Evolutionary conservation across 2,113 vertebrate species (phyloP).

Genomic region (Pavo muticus): DNA sequence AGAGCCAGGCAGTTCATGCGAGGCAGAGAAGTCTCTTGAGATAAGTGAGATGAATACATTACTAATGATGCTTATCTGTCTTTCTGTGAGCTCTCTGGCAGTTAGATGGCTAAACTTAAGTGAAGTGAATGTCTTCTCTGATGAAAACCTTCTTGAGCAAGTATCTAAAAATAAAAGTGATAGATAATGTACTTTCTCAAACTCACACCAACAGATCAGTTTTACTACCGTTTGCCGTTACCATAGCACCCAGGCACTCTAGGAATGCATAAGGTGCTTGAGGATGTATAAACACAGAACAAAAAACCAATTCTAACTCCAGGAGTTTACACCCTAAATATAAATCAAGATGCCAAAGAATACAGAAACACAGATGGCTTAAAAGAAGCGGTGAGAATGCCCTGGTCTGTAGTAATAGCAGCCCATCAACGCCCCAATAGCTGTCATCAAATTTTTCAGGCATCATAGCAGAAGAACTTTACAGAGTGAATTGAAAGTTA

Average conservation of each 20-base stretch:
- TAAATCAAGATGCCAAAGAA: neutral
- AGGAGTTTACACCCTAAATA: neutral
- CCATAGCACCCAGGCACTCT: neutral
- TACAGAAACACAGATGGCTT: neutral
- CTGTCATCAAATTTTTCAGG: neutral
- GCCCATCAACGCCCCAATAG: neutral
- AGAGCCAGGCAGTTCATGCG: neutral
- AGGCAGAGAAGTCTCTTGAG: neutral
- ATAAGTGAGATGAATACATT: neutral
- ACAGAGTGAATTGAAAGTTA: neutral
- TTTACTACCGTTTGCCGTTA: neutral
- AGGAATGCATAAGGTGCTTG: neutral
- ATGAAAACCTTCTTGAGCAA: neutral
- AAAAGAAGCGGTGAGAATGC: neutral
- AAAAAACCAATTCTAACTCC: neutral
- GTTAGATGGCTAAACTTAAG: slow-evolving; percentile 14
- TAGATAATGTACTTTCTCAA: neutral
- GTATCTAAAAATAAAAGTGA: neutral
- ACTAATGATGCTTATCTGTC: neutral
- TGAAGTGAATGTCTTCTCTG: neutral
- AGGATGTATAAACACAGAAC: neutral
- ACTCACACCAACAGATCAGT: neutral
- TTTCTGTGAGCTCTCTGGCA: neutral
- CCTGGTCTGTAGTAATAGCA: neutral
- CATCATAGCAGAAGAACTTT: neutral